A percentile compares a stretch with the other conserved stretches of the same genome.
phyloP scores from a whole-genome alignment of 2,797 vertebrate genomes.

The Chromis chromis region DNA sequence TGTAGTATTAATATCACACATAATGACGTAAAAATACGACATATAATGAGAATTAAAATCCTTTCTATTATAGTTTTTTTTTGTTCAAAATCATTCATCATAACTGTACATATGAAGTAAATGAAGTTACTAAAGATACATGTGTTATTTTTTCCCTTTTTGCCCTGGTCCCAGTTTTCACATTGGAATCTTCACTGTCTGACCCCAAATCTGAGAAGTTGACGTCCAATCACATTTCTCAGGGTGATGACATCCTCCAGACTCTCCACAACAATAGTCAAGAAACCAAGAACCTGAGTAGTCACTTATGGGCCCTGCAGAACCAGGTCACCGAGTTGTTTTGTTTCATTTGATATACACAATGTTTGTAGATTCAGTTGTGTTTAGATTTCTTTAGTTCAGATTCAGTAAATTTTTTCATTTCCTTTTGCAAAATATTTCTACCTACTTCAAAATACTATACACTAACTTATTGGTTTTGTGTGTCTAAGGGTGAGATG shows the following conservation, averaged over 20 bases:
- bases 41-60: not conserved
- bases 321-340: conserved; percentile 52
- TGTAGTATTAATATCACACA: not conserved
- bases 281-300: conserved; percentile 45
- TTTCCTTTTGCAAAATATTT: too few species aligned
- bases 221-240: not conserved
- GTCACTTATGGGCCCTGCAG: conserved; percentile 50
- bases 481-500: too few species aligned
- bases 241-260: conserved; percentile 12
- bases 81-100: too few species aligned
- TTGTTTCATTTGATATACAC: too few species aligned
- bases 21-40: too few species aligned
- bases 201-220: not conserved
- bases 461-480: too few species aligned
- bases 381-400: too few species aligned
- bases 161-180: conserved; percentile 55
- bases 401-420: too few species aligned
- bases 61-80: not conserved
- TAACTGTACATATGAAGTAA: too few species aligned
- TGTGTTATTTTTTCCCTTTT: not conserved
- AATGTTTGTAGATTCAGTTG: too few species aligned
- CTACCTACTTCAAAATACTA: too few species aligned
- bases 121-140: too few species aligned
- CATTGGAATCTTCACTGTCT: conserved; percentile 19
- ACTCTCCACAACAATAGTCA: conserved; percentile 64